Evolutionary conservation across 2,888 invertebrate genomes (phyloP).

Genomic region (Sarcophaga caerulescens): DNA sequence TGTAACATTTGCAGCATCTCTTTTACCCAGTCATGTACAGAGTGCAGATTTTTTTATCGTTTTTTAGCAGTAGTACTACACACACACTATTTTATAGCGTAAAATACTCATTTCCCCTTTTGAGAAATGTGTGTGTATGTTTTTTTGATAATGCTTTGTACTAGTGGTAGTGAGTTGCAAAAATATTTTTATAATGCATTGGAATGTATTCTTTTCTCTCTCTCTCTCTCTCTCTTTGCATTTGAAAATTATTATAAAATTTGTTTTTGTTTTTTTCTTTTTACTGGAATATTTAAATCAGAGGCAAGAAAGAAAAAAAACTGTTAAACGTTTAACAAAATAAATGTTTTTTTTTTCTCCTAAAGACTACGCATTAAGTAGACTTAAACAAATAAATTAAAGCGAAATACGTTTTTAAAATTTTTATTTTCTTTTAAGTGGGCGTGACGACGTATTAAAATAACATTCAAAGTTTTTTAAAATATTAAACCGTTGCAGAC

Average conservation of each 20-base stretch:
- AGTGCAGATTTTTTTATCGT: too few relatives aligned
- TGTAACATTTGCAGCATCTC: neutral
- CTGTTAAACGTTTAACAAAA: neutral
- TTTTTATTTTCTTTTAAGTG: too few relatives aligned
- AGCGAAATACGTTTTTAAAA: too few relatives aligned
- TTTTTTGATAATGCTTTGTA: slow-evolving; percentile 12
- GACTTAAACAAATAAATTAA: too few relatives aligned
- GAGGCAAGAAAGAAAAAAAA: neutral
- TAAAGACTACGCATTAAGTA: too few relatives aligned
- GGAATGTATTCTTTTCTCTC: neutral
- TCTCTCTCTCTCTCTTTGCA: neutral
- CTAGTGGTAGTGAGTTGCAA: slow-evolving; percentile 4
- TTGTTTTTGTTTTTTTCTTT: slow-evolving; percentile 13
- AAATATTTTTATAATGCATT: slow-evolving; percentile 9
- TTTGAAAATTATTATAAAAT: neutral
- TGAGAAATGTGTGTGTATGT: slow-evolving; percentile 16
- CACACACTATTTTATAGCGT: neutral
- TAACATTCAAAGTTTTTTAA: too few relatives aligned
- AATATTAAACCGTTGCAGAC: too few relatives aligned
- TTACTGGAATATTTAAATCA: slow-evolving; percentile 6
- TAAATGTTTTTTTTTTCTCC: too few relatives aligned
- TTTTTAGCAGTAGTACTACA: neutral
- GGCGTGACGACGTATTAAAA: too few relatives aligned
- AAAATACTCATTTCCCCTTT: slow-evolving; percentile 45
- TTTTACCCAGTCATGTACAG: too few relatives aligned